Base-by-base conservation (phyloP, 2,888 invertebrate species). In the Perizoma flavofasciatum region DNA sequence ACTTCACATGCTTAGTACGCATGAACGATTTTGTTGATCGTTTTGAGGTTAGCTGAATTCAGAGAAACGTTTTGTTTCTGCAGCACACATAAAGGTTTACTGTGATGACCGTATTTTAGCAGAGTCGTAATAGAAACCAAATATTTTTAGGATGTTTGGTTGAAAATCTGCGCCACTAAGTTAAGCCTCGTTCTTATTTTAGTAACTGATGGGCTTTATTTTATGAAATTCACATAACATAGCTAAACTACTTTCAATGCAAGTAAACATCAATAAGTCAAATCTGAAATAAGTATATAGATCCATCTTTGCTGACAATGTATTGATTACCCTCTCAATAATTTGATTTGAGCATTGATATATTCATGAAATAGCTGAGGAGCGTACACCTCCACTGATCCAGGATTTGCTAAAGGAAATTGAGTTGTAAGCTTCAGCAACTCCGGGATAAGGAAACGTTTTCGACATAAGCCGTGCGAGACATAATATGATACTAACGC, bases 371-470 rank as follows among this genome's bases (percentile, higher is more conserved):
- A 83, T 79, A 78, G 74, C 77, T 76, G 72, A 76, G 72, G 71
- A 77, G 71, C 53, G 73, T 79, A 74, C 78, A 81, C 79, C 81
- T 82, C 78, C 72, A 70, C 75, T 82, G 81, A 85, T 81, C 85
- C 85, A 72, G 83, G 85, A 81, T 85, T 85, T 83, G 75, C 75
- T 76, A 73, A 74, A 78, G 78, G 79, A 85, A 86, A 86, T 86
- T 85, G 85, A 81, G 83, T 84, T 80, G 81, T 83, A 84, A 85
- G 85, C 85, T 83, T 77, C 76, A 75, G 78, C 75, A 81, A 79
- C 61, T 79, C 79, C 72, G 68, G 78, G 78, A 75, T 79, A 72
- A 72, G 75, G 68, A 73, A 77, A 76, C 77, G 73, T 76, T 75
- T 73, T 68, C 68, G 66, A 68, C 71, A 67, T 79, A 82, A 82